Conservation (phyloP, 2,888 invertebrate species). For the Spilarctia lutea region DNA sequence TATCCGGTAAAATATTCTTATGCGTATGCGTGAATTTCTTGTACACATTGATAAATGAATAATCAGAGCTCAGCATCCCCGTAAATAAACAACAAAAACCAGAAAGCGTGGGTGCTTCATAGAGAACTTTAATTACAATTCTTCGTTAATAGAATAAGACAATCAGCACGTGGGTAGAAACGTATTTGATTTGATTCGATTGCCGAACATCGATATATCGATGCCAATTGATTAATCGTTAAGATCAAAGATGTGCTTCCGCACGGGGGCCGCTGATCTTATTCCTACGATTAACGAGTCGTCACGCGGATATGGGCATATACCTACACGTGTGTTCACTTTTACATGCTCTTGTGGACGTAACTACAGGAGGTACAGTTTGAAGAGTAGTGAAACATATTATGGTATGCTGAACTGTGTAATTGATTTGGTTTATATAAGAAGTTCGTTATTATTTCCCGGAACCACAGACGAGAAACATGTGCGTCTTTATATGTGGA, state of each 20-base stretch:
- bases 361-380: neutral
- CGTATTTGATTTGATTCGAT: constrained; percentile 69
- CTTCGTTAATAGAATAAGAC: constrained; percentile 66
- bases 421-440: too few species aligned
- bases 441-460: neutral
- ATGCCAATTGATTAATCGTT: constrained; percentile 75
- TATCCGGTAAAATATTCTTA: neutral
- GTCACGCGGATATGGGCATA: constrained; percentile 49
- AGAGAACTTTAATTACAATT: constrained; percentile 62
- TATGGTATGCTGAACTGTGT: neutral
- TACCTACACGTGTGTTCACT: neutral
- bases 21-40: neutral
- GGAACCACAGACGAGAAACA: neutral
- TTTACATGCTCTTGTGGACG: neutral
- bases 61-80: constrained; percentile 19
- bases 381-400: neutral
- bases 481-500: neutral
- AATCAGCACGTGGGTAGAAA: constrained; percentile 70
- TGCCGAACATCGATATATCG: constrained; percentile 69
- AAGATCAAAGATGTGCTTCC: constrained; percentile 81
- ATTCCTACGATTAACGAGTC: constrained; percentile 64
- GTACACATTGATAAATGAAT: neutral
- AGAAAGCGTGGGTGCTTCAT: constrained; percentile 58
- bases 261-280: constrained; percentile 68
- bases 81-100: constrained; percentile 52